Conservation (phyloP, 2,113 vertebrate species). For the Sapajus apella region DNA sequence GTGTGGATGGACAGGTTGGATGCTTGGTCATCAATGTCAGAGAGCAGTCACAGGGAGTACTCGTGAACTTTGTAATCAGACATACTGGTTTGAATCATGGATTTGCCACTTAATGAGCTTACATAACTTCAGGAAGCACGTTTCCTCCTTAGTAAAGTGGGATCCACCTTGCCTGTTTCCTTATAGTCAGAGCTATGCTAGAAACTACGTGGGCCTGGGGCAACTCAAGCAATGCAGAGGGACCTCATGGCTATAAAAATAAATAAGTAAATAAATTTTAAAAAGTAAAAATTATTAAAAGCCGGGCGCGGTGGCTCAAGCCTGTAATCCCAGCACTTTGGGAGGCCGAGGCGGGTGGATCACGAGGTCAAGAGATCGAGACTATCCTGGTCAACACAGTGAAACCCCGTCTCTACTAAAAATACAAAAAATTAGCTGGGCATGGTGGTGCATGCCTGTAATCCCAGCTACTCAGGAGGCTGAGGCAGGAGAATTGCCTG, state of each 20-base stretch:
- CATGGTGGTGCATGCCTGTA: no score
- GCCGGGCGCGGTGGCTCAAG: no score
- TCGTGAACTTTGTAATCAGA: neutral
- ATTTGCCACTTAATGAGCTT: neutral
- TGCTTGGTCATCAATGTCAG: neutral
- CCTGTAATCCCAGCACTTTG: no score
- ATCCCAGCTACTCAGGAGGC: no score
- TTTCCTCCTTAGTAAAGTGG: conserved; percentile 6
- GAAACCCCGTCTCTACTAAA: no score
- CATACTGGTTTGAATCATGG: neutral
- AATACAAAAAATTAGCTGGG: no score
- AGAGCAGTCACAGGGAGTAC: neutral
- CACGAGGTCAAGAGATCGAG: no score
- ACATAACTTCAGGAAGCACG: neutral
- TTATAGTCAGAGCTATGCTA: neutral
- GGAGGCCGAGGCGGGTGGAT: no score
- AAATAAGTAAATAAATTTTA: neutral
- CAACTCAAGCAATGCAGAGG: neutral
- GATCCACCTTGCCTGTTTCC: neutral
- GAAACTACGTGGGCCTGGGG: neutral
- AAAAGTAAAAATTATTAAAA: neutral
- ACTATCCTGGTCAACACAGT: no score
- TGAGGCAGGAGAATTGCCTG: no score
- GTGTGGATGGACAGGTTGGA: neutral
- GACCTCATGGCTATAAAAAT: neutral